Base-by-base conservation (phyloP, 2,113 vertebrate genomes). In the Oncorhynchus keta region DNA sequence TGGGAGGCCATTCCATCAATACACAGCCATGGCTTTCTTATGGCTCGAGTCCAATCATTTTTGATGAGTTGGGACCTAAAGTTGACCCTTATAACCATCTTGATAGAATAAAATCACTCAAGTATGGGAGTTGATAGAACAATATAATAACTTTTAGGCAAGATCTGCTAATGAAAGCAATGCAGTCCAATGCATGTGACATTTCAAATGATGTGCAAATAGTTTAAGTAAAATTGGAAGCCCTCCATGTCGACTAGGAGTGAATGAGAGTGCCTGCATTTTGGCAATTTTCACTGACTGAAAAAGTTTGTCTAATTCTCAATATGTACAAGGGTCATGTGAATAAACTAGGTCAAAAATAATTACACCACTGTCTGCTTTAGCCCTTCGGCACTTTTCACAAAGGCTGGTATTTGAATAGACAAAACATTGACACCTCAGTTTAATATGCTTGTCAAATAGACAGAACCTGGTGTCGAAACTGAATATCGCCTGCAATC, bases 1-100 rank as follows among this genome's bases (percentile, higher is more conserved):
- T 85, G 87, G 89, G 90, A 85, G 80, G 72, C 32, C 81, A 84
- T 69, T 81, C 84, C 83, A 75, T 86, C 81, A 83, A 78, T 83
- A 85, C 87, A 87, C 76, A 68, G 32, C 8, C 14, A 32, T 32
- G 24, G 64, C 13, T 67, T 67, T 5, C 87, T 83, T 86, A 81
- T 74, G 88, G 83, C 88, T 79, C 72, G 77, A 87, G 84, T 83
- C 84, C 84, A 87, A 30, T n/a, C 39, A 64, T 64, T 83, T 83
- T 35, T 84, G 78, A 82, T 86, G 84, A 72, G 76, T 82, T 72
- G 73, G 83, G 86, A 86, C 74, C 65, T 79, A 69, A 69, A 62
- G 59, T 62, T 62, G n/a, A 62, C 59, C 59, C 59, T n/a, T 62
- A 62, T 62, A 62, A 62, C n/a, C 59, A 22, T 62, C 59, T 62